phyloP scores from a whole-genome alignment of 2,113 vertebrate species.

The Podocnemis expansa region DNA sequence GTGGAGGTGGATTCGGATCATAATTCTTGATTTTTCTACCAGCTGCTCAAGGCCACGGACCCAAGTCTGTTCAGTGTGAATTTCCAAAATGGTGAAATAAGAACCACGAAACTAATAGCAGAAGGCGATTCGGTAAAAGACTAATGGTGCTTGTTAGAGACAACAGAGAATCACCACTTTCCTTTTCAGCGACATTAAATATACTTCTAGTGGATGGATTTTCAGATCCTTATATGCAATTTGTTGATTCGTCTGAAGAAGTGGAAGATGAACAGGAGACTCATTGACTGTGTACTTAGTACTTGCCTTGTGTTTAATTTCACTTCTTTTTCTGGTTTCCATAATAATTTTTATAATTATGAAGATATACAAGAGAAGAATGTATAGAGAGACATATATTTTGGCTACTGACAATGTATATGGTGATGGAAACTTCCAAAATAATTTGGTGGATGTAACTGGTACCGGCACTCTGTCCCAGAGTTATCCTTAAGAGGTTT shows the following conservation, averaged over 20 bases:
- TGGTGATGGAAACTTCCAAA: rapidly evolving
- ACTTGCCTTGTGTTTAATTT: constrained; percentile 77
- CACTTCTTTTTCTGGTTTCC: constrained; percentile 74
- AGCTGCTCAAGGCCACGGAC: constrained; percentile 78
- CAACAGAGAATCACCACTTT: constrained; percentile 72
- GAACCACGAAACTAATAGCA: constrained; percentile 65
- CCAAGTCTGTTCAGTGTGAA: constrained; percentile 39
- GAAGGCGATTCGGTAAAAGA: constrained; percentile 78
- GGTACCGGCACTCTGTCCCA: background rate
- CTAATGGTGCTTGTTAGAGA: constrained; percentile 79
- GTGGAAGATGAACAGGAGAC: constrained; percentile 56
- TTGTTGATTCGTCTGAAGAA: constrained; percentile 8
- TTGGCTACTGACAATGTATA: background rate
- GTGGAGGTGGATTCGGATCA: constrained; percentile 82
- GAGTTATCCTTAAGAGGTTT: background rate
- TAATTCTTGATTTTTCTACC: constrained; percentile 82
- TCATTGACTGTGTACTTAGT: constrained; percentile 76
- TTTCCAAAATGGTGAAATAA: too few species aligned
- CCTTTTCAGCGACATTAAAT: constrained; percentile 45
- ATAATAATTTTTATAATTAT: rapidly evolving
- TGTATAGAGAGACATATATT: rapidly evolving
- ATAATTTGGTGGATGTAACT: rapidly evolving
- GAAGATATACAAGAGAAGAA: background rate
- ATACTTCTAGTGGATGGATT: constrained; percentile 80
- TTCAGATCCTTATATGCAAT: constrained; percentile 54